Conservation (phyloP, 2,113 vertebrate genomes). For the Dolichotis patagonum region DNA sequence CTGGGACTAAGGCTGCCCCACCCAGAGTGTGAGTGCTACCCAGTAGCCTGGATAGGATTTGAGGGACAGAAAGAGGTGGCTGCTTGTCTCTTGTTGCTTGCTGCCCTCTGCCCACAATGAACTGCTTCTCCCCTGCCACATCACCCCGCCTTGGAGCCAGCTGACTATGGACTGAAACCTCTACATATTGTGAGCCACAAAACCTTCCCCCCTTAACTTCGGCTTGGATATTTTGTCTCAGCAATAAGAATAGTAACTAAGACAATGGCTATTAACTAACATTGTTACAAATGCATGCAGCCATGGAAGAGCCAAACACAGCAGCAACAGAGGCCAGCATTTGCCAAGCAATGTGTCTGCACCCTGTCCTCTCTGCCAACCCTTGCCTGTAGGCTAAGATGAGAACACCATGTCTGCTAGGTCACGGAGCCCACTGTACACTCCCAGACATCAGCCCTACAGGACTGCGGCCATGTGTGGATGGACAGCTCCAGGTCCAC, state of each 20-base stretch:
- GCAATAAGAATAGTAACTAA: background rate
- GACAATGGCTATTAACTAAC: background rate
- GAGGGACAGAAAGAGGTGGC: background rate
- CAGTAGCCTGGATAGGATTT: background rate
- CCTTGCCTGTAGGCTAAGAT: too few species aligned
- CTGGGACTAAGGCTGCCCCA: background rate
- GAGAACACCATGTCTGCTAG: background rate
- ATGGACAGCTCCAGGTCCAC: background rate
- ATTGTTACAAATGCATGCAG: background rate
- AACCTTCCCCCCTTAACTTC: background rate
- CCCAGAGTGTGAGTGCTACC: background rate
- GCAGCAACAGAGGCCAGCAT: background rate
- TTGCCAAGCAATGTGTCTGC: background rate
- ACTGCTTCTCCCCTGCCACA: background rate
- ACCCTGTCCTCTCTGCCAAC: background rate
- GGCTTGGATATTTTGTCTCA: background rate
- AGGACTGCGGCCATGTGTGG: accelerated
- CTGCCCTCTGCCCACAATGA: background rate
- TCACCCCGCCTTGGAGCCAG: background rate
- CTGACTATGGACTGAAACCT: background rate
- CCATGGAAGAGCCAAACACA: background rate
- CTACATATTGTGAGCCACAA: background rate
- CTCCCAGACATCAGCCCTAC: background rate
- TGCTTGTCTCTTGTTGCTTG: background rate
- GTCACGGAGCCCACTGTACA: background rate